These are phyloP conservation scores for Astreopora myriophthalma DNA, from an alignment of 64 coral and sea anemone species.

Conservation along the genomic window DNA sequence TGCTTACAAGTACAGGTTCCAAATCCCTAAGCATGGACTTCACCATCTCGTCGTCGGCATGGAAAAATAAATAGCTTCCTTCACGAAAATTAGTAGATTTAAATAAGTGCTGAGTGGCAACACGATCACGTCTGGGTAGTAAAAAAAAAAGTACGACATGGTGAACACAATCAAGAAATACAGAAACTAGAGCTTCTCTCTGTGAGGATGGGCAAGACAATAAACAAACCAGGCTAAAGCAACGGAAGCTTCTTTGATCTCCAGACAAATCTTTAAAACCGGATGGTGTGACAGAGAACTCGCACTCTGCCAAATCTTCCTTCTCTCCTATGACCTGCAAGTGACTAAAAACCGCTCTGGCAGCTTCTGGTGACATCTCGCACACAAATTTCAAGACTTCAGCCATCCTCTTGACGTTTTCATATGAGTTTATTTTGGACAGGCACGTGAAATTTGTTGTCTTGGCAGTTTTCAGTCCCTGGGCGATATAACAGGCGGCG, in stretches of 20 bases:
- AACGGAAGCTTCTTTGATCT: not conserved
- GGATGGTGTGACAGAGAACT: not conserved
- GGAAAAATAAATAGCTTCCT: not conserved
- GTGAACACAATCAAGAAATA: not conserved
- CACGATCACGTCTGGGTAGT: not conserved
- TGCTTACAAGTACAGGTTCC: not conserved
- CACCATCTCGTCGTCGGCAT: not conserved
- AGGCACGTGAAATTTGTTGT: not conserved
- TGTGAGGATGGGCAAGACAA: not conserved
- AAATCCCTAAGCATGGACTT: not conserved
- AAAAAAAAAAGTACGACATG: not conserved
- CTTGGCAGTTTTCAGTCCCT: not conserved
- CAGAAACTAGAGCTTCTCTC: not conserved
- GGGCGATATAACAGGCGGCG: conserved; percentile 34
- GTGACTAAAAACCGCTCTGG: not conserved
- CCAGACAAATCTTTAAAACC: not conserved
- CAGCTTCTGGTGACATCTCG: conserved; percentile 13
- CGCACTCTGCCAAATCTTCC: not conserved
- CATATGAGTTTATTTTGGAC: not conserved
- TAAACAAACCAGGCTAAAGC: not conserved
- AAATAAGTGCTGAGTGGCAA: not conserved
- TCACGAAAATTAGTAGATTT: not conserved
- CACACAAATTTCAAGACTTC: conserved; percentile 5
- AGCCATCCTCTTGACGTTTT: not conserved
- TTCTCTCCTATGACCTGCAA: not conserved